Evolutionary conservation across 2,888 invertebrate species (phyloP).

Genomic region (Aquatica leii): DNA sequence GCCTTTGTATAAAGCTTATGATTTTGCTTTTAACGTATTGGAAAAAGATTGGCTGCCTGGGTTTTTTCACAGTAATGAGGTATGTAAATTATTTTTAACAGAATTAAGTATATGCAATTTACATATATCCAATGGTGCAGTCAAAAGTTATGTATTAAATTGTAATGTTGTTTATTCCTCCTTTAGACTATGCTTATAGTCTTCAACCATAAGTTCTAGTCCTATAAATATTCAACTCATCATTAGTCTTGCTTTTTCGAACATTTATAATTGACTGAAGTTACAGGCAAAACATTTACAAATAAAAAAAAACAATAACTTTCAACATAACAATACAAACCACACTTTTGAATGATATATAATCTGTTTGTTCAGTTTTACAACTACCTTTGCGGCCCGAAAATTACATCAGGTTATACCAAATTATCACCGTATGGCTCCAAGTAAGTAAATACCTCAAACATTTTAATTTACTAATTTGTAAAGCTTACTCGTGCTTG

Average conservation of each 20-base stretch:
- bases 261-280: no score
- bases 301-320: no score
- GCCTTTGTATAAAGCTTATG: conserved; percentile 81
- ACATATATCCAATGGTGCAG: no score
- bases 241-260: no score
- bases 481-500: conserved; percentile 41
- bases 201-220: no score
- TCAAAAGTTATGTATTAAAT: no score
- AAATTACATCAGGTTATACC: conserved; percentile 65
- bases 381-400: conserved; percentile 72
- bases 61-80: conserved; percentile 85
- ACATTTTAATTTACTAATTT: conserved; percentile 33
- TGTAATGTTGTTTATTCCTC: no score
- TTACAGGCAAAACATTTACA: no score
- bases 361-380: conserved; percentile 77
- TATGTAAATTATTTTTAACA: conserved; percentile 58
- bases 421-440: conserved; percentile 62
- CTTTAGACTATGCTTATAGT: no score
- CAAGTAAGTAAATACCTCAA: conserved; percentile 64
- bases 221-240: no score
- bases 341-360: no score
- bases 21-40: conserved; percentile 76
- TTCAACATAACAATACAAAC: no score
- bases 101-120: conserved; percentile 23
- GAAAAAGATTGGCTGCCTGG: conserved; percentile 78